Conservation (phyloP, 2,888 invertebrate genomes). For the Ametastegia equiseti region DNA sequence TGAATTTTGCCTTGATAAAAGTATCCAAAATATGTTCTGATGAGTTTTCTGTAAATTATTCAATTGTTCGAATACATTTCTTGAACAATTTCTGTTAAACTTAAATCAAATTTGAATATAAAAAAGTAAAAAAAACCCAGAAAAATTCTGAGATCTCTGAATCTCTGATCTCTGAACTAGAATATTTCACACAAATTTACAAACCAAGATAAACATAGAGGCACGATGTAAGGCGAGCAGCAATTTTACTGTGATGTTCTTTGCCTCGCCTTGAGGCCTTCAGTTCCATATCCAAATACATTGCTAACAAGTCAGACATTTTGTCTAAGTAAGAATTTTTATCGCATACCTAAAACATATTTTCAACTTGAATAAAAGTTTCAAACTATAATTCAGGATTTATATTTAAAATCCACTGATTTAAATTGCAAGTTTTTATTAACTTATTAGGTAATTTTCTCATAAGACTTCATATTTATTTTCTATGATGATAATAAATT, state of each 20-base stretch:
- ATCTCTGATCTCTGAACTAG: not conserved
- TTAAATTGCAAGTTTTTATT: too few relatives aligned
- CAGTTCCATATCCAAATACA: constrained; percentile 76
- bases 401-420: not conserved
- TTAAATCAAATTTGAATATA: not conserved
- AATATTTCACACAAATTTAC: not conserved
- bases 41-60: constrained; percentile 69
- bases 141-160: not conserved
- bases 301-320: constrained; percentile 75
- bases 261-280: constrained; percentile 70
- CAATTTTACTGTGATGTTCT: constrained; percentile 67
- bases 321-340: constrained; percentile 71
- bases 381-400: not conserved
- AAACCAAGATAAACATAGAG: constrained; percentile 71
- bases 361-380: not conserved
- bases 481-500: not conserved
- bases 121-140: not conserved
- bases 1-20: constrained; percentile 69
- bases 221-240: constrained; percentile 67
- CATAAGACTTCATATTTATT: too few relatives aligned
- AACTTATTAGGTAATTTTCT: too few relatives aligned
- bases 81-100: not conserved
- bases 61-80: too few relatives aligned
- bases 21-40: constrained; percentile 71
- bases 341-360: constrained; percentile 65